Conservation (phyloP, 64 coral and sea anemone species). For the Dendrophyllia cribrosa region DNA sequence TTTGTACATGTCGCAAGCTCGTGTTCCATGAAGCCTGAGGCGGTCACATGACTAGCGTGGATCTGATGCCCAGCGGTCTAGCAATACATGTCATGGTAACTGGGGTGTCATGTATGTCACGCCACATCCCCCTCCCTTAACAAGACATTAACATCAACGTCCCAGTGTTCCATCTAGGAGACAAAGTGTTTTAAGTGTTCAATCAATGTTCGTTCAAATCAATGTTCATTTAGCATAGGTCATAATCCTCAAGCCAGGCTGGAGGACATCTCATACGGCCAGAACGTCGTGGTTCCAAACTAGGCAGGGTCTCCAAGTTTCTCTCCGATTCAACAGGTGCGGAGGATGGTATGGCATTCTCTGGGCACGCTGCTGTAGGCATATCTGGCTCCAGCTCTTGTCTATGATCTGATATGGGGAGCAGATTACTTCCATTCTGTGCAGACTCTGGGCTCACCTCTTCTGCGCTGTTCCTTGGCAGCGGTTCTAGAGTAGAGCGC, state of each 20-base stretch:
- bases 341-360: not conserved
- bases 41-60: too few relatives aligned
- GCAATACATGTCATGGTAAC: too few relatives aligned
- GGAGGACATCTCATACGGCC: not conserved
- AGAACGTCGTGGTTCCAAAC: not conserved
- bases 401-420: not conserved
- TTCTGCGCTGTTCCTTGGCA: not conserved
- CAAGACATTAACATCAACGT: too few relatives aligned
- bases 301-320: too few relatives aligned
- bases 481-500: not conserved
- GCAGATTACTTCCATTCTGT: not conserved
- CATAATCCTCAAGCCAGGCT: not conserved
- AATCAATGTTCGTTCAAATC: not conserved
- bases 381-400: not conserved
- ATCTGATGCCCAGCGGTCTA: too few relatives aligned
- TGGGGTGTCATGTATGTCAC: too few relatives aligned
- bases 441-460: not conserved
- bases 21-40: too few relatives aligned
- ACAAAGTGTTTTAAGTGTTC: too few relatives aligned
- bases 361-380: not conserved
- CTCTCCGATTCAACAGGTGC: too few relatives aligned
- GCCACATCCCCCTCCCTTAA: too few relatives aligned
- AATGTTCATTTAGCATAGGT: not conserved
- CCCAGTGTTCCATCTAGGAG: too few relatives aligned
- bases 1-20: too few relatives aligned